These are phyloP conservation scores for Harpagus bidentatus DNA, from an alignment of 2,113 vertebrate genomes.

Conservation along the genomic window DNA sequence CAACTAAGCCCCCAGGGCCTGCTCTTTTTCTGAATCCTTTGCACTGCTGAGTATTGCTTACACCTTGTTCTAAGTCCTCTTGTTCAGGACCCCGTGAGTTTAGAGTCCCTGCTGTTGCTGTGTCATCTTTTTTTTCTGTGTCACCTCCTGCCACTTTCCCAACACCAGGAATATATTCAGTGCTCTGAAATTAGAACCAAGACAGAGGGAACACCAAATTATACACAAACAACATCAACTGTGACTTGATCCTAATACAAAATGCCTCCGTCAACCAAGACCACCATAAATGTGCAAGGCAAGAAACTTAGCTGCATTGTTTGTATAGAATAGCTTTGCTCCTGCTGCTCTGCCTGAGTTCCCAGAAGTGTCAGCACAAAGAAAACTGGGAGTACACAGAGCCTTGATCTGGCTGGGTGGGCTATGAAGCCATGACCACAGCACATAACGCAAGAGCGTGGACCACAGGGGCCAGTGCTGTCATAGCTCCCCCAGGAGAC, in stretches of 20 bases:
- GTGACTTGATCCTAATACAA: background rate
- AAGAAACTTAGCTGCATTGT: background rate
- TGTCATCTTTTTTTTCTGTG: background rate
- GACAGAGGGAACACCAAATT: background rate
- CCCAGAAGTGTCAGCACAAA: background rate
- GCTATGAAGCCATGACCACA: constrained; percentile 14
- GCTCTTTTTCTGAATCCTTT: background rate
- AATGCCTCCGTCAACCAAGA: background rate
- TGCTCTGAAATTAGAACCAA: constrained; percentile 53
- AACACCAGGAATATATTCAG: background rate
- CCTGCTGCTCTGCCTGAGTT: background rate
- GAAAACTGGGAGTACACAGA: background rate
- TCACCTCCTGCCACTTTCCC: background rate
- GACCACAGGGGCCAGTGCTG: background rate
- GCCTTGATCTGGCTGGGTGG: constrained; percentile 50
- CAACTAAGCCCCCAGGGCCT: background rate
- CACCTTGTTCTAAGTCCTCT: background rate
- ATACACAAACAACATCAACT: background rate
- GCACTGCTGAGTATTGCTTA: background rate
- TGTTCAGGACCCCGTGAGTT: background rate
- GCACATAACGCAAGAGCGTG: background rate
- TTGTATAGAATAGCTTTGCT: background rate
- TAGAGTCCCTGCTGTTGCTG: background rate
- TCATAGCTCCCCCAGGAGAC: background rate
- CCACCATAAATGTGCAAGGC: background rate